Percentiles rank a stretch among this genome's conserved stretches.
Evolutionary conservation across 2,113 vertebrate genomes (phyloP).

Genomic region (Psittacula cyanocephala): DNA sequence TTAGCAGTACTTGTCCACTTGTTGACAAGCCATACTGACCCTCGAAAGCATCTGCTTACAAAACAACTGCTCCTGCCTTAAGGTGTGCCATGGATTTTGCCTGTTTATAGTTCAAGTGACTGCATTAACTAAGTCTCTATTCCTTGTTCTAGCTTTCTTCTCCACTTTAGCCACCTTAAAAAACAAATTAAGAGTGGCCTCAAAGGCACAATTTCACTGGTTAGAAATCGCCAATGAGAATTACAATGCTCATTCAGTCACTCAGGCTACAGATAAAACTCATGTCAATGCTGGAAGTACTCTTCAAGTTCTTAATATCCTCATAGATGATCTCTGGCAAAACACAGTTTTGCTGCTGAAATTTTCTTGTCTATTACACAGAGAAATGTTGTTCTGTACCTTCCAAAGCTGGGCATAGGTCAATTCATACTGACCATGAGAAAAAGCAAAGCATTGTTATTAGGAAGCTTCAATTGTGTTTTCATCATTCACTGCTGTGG

Average conservation of each 20-base stretch:
- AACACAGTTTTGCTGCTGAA: not conserved
- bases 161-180: not conserved
- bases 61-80: not conserved
- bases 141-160: not conserved
- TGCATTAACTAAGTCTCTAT: not conserved
- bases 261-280: not conserved
- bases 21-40: fast-evolving
- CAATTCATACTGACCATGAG: not conserved
- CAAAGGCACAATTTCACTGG: not conserved
- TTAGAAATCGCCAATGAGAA: not conserved
- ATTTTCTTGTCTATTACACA: not conserved
- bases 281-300: fast-evolving
- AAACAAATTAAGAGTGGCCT: not conserved
- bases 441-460: conserved; percentile 1
- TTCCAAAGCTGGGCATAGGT: not conserved
- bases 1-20: not conserved
- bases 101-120: not conserved
- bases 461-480: not conserved
- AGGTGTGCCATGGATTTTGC: not conserved
- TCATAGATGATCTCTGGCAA: not conserved
- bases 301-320: not conserved
- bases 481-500: not conserved
- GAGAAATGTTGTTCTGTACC: not conserved
- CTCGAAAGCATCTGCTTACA: not conserved
- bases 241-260: not conserved